These are phyloP conservation scores for Ctenomys sociabilis DNA, from an alignment of 2,113 vertebrate species.

Conservation along the genomic window DNA sequence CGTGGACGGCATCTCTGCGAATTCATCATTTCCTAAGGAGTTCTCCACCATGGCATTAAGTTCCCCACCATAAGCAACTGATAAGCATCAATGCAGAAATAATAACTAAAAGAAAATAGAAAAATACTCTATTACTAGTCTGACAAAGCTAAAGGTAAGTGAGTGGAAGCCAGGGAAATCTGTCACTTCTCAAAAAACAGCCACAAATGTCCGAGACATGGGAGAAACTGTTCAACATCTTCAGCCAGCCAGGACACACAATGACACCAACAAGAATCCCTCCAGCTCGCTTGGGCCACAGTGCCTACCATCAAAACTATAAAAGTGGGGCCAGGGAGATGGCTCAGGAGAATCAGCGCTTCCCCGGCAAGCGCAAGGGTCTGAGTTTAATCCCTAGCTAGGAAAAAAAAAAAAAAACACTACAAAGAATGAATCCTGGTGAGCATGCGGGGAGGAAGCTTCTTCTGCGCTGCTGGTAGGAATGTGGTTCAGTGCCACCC, in stretches of 20 bases:
- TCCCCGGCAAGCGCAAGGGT: no score
- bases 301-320: background rate
- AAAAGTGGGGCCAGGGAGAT: no score
- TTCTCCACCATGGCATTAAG: background rate
- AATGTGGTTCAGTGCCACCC: background rate
- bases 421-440: background rate
- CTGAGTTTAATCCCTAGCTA: no score
- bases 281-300: background rate
- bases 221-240: background rate
- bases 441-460: background rate
- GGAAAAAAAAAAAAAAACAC: no score
- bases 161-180: background rate
- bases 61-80: background rate
- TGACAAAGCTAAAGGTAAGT: background rate
- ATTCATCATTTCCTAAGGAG: background rate
- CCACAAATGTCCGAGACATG: background rate
- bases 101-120: background rate
- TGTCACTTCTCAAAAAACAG: background rate
- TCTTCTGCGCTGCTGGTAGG: background rate
- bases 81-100: background rate
- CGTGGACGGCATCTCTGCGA: no score
- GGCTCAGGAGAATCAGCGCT: no score
- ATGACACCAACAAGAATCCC: background rate
- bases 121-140: background rate
- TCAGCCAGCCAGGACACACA: background rate